A percentile compares a stretch with the other conserved stretches of the same genome.
Conservation (phyloP, 2,888 invertebrate species). For the Sisyra terminalis region DNA sequence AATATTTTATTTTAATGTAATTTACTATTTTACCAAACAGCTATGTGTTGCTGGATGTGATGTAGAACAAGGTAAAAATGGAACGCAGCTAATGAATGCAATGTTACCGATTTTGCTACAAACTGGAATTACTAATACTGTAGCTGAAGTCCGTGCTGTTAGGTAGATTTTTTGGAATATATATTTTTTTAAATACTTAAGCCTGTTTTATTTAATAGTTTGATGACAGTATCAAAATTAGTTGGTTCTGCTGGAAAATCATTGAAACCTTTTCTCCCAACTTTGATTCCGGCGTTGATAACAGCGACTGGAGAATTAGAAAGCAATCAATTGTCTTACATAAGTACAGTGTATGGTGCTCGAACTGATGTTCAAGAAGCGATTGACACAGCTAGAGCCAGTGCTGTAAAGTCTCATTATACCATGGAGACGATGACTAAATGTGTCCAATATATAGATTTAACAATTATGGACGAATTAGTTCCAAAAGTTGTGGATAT, state of each 20-base stretch:
- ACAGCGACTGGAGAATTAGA: conserved; percentile 80
- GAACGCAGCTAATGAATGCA: conserved; percentile 50
- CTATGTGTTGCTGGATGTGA: conserved; percentile 56
- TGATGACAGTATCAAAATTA: conserved; percentile 74
- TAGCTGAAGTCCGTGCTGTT: conserved; percentile 60
- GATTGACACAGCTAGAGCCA: conserved; percentile 65
- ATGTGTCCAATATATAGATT: conserved; percentile 58
- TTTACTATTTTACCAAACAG: conserved; percentile 25
- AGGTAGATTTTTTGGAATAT: conserved; percentile 41
- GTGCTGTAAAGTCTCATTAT: conserved; percentile 67
- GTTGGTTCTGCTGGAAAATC: conserved; percentile 64
- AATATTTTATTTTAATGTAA: background rate
- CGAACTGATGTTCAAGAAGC: conserved; percentile 56
- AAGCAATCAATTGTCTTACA: conserved; percentile 58
- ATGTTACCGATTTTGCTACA: conserved; percentile 70
- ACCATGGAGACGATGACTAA: conserved; percentile 77
- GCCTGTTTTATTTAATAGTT: conserved; percentile 27
- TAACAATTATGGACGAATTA: conserved; percentile 57
- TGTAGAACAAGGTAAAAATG: conserved; percentile 51
- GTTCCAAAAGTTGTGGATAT: conserved; percentile 69
- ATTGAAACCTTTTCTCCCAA: conserved; percentile 64
- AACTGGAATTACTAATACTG: conserved; percentile 60
- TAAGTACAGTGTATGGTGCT: conserved; percentile 51
- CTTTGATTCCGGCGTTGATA: conserved; percentile 67
- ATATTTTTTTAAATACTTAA: background rate